phyloP scores from a whole-genome alignment of 2,888 invertebrate genomes.

The Ophion obscuratus region DNA sequence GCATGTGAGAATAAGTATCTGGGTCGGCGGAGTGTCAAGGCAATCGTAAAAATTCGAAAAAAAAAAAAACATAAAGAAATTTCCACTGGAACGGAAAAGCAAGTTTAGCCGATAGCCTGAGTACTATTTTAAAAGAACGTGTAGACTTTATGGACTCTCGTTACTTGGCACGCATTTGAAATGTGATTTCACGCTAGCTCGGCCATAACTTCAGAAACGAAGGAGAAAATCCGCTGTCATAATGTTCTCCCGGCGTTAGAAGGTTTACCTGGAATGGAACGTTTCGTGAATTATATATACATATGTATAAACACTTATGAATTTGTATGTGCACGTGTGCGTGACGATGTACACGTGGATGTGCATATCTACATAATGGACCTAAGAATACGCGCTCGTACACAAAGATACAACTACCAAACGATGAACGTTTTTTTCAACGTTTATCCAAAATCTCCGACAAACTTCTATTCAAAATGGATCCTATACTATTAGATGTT shows the following conservation, averaged over 20 bases:
- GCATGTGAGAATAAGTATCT: neutral
- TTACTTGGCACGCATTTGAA: conserved; percentile 17
- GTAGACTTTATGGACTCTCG: conserved; percentile 6
- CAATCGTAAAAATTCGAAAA: neutral
- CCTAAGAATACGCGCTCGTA: neutral
- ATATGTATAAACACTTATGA: neutral
- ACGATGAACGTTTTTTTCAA: neutral
- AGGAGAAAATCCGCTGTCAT: conserved; percentile 46
- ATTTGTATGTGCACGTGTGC: neutral
- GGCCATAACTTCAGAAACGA: conserved; percentile 33
- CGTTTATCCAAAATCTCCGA: neutral
- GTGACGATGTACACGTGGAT: neutral
- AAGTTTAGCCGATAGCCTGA: neutral
- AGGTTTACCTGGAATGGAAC: conserved; percentile 37
- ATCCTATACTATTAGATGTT: neutral
- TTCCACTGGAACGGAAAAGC: neutral
- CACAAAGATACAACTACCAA: neutral
- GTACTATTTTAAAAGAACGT: conserved; percentile 17
- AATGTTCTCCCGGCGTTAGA: conserved; percentile 16
- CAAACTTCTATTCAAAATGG: neutral
- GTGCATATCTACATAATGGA: neutral
- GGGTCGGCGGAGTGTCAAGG: neutral
- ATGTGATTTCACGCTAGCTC: conserved; percentile 47
- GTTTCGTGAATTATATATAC: conserved; percentile 24
- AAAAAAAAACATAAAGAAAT: neutral